phyloP scores from a whole-genome alignment of 2,888 invertebrate genomes.

The Leptinotarsa haldemani region DNA sequence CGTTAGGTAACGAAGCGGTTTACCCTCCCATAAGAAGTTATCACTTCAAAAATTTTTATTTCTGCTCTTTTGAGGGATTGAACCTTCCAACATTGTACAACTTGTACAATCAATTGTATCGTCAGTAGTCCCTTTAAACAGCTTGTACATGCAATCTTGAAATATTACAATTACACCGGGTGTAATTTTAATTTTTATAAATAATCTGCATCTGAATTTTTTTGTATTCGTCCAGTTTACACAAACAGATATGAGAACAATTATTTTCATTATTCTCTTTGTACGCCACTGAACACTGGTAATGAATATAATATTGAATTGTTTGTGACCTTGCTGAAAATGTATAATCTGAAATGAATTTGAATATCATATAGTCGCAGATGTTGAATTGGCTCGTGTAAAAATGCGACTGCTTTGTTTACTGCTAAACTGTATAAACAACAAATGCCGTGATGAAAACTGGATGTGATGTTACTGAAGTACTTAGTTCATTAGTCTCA shows the following conservation, averaged over 20 bases:
- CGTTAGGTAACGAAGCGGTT: too few species aligned
- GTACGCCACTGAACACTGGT: not conserved
- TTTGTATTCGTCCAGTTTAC: too few species aligned
- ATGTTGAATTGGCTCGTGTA: conserved; percentile 16
- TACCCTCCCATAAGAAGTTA: too few species aligned
- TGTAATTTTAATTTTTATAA: too few species aligned
- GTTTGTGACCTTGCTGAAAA: conserved; percentile 5
- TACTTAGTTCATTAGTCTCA: not conserved
- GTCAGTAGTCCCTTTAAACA: too few species aligned
- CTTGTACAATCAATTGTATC: too few species aligned
- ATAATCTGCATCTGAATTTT: not conserved
- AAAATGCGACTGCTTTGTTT: conserved; percentile 17
- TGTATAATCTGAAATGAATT: conserved; percentile 14
- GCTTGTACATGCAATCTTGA: too few species aligned
- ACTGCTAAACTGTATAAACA: conserved; percentile 3
- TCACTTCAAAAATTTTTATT: too few species aligned
- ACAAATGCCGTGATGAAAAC: not conserved
- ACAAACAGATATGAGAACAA: too few species aligned
- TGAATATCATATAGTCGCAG: conserved; percentile 12
- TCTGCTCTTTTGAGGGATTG: too few species aligned
- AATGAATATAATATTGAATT: conserved; percentile 6
- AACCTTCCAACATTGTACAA: too few species aligned
- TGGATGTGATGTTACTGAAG: not conserved
- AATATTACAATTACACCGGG: too few species aligned
- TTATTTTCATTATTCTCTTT: not conserved